Percentiles rank a stretch among this genome's conserved stretches.
phyloP scores from a whole-genome alignment of 2,113 vertebrate species.

The Apteryx mantelli region DNA sequence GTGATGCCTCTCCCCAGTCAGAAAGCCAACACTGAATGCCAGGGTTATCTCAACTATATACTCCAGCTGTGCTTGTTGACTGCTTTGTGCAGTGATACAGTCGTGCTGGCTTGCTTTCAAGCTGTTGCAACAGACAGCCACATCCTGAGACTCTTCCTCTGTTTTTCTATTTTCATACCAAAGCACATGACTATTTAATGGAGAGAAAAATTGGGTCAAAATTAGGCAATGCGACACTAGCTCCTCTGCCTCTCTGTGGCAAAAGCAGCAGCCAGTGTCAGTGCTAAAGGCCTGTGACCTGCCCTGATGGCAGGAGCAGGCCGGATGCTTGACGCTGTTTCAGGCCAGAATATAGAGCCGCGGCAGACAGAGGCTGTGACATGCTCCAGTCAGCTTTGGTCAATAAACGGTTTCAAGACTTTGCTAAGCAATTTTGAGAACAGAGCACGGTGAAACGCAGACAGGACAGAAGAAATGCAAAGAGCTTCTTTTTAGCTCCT shows the following conservation, averaged over 20 bases:
- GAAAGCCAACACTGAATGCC: neutral
- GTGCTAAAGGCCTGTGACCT: accelerated
- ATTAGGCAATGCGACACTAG: neutral
- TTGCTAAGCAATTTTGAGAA: neutral
- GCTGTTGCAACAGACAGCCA: constrained; percentile 1
- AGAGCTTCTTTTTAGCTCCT: neutral
- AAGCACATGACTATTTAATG: neutral
- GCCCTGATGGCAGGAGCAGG: neutral
- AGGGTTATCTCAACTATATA: neutral
- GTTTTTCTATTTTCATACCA: neutral
- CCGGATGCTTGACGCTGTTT: neutral
- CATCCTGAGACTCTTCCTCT: constrained; percentile 23
- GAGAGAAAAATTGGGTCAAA: neutral
- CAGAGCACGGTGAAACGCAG: neutral
- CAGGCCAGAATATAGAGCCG: accelerated
- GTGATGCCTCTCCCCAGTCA: neutral
- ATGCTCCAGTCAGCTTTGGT: neutral
- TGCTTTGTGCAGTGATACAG: neutral
- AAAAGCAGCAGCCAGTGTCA: neutral
- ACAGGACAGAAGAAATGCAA: neutral
- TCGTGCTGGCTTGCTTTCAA: neutral
- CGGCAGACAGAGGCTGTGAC: neutral
- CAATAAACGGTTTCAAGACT: neutral
- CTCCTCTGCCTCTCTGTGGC: neutral
- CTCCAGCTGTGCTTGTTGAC: neutral